Percentiles rank a stretch among this genome's conserved stretches.
Conservation (phyloP, 1,140 invertebrate species). For the Drosophila micromelanica region DNA sequence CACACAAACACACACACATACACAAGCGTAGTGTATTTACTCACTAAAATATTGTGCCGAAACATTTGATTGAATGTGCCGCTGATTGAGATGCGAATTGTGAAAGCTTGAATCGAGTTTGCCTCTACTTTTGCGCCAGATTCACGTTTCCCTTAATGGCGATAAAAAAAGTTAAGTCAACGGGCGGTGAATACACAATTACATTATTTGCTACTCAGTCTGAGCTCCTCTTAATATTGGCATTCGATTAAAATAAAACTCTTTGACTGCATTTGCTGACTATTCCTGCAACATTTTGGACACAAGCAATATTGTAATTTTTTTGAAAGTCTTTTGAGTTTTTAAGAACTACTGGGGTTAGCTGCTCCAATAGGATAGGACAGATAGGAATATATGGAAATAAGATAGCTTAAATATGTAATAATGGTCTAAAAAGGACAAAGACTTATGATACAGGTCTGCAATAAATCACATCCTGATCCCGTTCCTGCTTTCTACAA, state of each 20-base stretch:
- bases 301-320: no score
- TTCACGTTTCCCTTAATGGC: slow-evolving; percentile 7
- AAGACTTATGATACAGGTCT: background rate
- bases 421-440: background rate
- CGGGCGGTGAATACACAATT: background rate
- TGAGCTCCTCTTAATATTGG: no score
- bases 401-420: background rate
- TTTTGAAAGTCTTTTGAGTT: no score
- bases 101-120: slow-evolving; percentile 37
- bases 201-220: background rate
- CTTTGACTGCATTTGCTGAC: no score
- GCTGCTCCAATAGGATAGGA: no score
- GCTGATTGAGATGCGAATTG: slow-evolving; percentile 68
- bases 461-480: slow-evolving; percentile 22
- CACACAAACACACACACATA: background rate
- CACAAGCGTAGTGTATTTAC: slow-evolving; percentile 12
- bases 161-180: background rate
- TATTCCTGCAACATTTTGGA: no score
- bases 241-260: no score
- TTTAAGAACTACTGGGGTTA: no score
- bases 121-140: slow-evolving; percentile 13
- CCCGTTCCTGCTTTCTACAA: background rate
- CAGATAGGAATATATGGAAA: no score
- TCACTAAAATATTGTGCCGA: slow-evolving; percentile 45
- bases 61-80: slow-evolving; percentile 64